phyloP scores from a whole-genome alignment of 2,113 vertebrate genomes.

The Antechinus flavipes region DNA sequence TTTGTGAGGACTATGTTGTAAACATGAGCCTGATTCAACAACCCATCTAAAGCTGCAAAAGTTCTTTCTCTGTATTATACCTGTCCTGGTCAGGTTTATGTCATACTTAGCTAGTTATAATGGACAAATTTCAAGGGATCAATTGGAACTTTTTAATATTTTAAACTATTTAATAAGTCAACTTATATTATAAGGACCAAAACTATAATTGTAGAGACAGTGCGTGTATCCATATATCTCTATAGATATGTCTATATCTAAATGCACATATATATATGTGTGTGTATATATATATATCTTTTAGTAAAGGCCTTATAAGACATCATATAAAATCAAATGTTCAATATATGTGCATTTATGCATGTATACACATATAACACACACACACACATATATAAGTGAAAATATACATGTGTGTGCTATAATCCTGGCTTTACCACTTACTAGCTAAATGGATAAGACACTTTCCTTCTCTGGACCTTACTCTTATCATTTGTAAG shows the following conservation, averaged over 20 bases:
- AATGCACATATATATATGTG: neutral
- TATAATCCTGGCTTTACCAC: neutral
- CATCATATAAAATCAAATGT: neutral
- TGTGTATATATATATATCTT: neutral
- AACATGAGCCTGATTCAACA: conserved; percentile 66
- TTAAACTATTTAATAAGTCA: conserved; percentile 29
- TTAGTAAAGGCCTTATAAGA: neutral
- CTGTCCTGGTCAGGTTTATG: conserved; percentile 43
- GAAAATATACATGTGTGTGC: neutral
- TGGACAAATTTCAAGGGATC: conserved; percentile 17
- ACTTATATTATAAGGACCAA: conserved; percentile 10
- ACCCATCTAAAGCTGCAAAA: conserved; percentile 69
- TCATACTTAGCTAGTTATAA: conserved; percentile 16
- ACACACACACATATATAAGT: neutral
- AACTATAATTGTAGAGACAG: conserved; percentile 3
- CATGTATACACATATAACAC: neutral
- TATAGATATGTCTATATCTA: too few species aligned
- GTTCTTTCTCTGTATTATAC: conserved; percentile 46
- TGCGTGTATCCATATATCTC: neutral
- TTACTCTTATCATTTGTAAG: neutral
- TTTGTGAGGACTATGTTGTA: conserved; percentile 64
- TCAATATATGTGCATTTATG: neutral
- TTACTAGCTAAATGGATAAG: neutral
- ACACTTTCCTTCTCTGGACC: neutral
- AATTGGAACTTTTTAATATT: neutral